These are phyloP conservation scores for Tapirus indicus DNA, from an alignment of 2,797 vertebrate genomes.

Conservation along the genomic window DNA sequence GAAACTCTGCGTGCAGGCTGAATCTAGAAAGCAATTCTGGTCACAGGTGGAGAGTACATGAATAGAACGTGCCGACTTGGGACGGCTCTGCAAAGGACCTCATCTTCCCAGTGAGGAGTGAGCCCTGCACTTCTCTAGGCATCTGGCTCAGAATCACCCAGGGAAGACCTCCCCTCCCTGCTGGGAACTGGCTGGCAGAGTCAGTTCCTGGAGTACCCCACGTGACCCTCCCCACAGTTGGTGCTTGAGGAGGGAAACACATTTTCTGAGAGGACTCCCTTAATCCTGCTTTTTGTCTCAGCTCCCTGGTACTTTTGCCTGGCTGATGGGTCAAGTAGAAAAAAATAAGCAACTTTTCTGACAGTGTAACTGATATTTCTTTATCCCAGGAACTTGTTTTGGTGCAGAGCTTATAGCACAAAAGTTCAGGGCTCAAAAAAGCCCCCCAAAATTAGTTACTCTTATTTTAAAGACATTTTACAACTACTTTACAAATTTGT, in stretches of 20 bases:
- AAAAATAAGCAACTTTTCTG: background rate
- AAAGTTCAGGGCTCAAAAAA: background rate
- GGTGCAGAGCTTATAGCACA: background rate
- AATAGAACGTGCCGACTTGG: too few relatives aligned
- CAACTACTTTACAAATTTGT: background rate
- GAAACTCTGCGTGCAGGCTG: background rate
- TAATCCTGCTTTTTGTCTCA: background rate
- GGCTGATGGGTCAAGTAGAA: background rate
- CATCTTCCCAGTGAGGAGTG: background rate
- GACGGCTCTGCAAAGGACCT: background rate
- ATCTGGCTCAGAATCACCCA: background rate
- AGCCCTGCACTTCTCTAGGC: background rate
- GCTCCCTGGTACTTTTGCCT: background rate
- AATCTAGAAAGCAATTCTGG: background rate
- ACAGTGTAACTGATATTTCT: background rate
- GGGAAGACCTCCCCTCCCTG: rapidly evolving
- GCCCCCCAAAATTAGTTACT: background rate
- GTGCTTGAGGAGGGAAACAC: background rate
- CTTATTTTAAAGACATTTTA: background rate
- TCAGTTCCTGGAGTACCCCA: background rate
- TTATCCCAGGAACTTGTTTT: background rate
- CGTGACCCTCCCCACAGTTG: background rate
- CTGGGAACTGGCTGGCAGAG: background rate
- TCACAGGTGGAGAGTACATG: too few relatives aligned
- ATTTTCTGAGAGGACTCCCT: background rate